A percentile compares a stretch with the other conserved stretches of the same genome.
Conservation (phyloP, 2,888 invertebrate genomes). For the Tiliacea aurago region DNA sequence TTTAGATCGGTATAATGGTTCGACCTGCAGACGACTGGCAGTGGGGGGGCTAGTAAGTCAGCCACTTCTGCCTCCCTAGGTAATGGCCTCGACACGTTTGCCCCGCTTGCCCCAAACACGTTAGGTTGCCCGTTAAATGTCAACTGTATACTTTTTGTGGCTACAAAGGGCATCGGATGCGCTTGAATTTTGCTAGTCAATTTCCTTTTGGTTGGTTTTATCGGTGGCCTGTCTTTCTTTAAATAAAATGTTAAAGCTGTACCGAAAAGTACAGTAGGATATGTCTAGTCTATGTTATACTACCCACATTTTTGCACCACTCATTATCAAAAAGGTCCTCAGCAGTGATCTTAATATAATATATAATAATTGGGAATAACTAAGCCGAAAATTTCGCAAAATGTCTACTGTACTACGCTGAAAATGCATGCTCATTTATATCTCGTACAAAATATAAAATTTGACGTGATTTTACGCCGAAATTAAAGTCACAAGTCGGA, state of each 20-base stretch:
- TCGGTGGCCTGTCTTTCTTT: neutral
- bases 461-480: neutral
- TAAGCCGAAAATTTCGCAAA: neutral
- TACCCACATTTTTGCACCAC: neutral
- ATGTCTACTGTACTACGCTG: neutral
- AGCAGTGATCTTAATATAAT: neutral
- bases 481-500: neutral
- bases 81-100: constrained; percentile 81
- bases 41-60: constrained; percentile 69
- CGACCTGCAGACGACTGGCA: constrained; percentile 78
- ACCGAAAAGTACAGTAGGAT: neutral
- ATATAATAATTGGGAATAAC: neutral
- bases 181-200: constrained; percentile 66
- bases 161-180: constrained; percentile 40
- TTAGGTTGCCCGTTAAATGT: constrained; percentile 73
- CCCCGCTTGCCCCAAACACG: constrained; percentile 77
- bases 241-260: neutral
- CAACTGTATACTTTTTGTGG: constrained; percentile 75
- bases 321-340: neutral
- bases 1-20: constrained; percentile 80
- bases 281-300: too few species aligned
- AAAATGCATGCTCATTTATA: neutral
- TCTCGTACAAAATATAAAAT: neutral
- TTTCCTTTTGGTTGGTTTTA: constrained; percentile 14
- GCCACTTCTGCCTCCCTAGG: constrained; percentile 74